Base-by-base conservation (phyloP, 2,888 invertebrate genomes). In the Hypselothyrea guttata region DNA sequence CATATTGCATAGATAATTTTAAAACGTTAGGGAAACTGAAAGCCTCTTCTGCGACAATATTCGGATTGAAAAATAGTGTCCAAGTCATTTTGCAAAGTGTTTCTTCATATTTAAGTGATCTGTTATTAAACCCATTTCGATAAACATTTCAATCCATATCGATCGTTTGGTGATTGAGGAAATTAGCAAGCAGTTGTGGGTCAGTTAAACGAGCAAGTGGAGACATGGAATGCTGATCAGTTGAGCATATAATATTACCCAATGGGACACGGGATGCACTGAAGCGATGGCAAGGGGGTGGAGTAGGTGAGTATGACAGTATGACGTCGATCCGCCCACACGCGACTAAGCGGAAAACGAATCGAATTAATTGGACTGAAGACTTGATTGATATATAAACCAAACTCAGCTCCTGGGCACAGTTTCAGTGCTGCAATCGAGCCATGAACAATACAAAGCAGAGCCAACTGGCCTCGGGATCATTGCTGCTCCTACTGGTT, bases 321-420 rank as follows among this genome's bases (percentile, higher is more conserved):
- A n/a, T n/a, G n/a, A 7, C 12, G 9, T 7, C 12, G 12, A 16
- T 30, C 49, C 55, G 74, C 67, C 66, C 52, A 53, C 45, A 45
- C 22, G 54, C 55, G 58, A 48, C 52, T 56, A 49, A 76, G 66
- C 58, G 66, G 60, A 63, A 68, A 71, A 48, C 16, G 42, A 41
- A 45, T 22, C 22, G 42, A 27, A 33, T 22, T 7, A 30, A 45
- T 11, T 27, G 40, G 12, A 48, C n/a, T 13, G 38, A 4, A 7
- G 44, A 51, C 12, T 22, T 15, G 41, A 42, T 40, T 48, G 22
- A 49, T 63, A 83, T 79, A 82, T 59, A 52, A 51, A 56, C 47
- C 37, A 8, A 18, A 7, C 34, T 8, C 33, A 4, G 12, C 46
- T 55, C 61, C 61, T 60, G 67, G 44, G 8, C 64, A 41, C 41